A percentile compares a stretch with the other conserved stretches of the same genome.
Evolutionary conservation across 2,797 vertebrate genomes (phyloP).

Genomic region (Eulemur albifrons): DNA sequence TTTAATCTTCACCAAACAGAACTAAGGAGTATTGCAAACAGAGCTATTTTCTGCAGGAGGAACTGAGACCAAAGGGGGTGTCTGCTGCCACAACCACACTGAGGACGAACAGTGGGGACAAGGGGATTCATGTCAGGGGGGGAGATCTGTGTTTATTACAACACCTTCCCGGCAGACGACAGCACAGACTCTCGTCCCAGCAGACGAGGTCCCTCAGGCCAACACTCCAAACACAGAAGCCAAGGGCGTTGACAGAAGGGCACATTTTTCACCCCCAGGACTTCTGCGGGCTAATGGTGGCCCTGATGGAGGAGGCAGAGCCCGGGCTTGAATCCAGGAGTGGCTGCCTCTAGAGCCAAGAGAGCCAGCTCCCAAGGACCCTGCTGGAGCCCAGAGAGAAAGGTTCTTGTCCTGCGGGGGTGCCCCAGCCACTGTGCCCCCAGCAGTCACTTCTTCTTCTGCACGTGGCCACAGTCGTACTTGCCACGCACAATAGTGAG

Average conservation of each 20-base stretch:
- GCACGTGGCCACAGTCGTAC: conserved; percentile 94
- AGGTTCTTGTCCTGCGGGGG: not conserved
- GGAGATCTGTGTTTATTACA: conserved; percentile 40
- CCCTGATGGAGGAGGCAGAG: not conserved
- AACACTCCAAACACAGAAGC: not conserved
- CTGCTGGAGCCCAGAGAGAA: not conserved
- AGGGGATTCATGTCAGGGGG: not conserved
- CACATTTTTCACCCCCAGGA: not conserved
- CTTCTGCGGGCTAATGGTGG: not conserved
- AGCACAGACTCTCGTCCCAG: not conserved
- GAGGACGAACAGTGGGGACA: not conserved
- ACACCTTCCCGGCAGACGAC: not conserved
- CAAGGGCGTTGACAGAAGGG: not conserved
- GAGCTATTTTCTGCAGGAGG: not conserved
- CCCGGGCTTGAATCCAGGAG: not conserved
- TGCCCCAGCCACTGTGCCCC: accelerated
- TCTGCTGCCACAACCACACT: not conserved
- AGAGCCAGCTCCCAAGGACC: not conserved
- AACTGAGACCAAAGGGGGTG: not conserved
- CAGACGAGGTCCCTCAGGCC: not conserved
- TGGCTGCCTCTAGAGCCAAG: not conserved
- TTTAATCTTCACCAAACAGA: not conserved
- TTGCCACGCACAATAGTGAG: conserved; percentile 92
- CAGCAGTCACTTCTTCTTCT: conserved; percentile 88
- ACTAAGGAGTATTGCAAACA: not conserved